These are phyloP conservation scores for Oreotragus oreotragus DNA, from an alignment of 2,113 vertebrate genomes.

Conservation along the genomic window DNA sequence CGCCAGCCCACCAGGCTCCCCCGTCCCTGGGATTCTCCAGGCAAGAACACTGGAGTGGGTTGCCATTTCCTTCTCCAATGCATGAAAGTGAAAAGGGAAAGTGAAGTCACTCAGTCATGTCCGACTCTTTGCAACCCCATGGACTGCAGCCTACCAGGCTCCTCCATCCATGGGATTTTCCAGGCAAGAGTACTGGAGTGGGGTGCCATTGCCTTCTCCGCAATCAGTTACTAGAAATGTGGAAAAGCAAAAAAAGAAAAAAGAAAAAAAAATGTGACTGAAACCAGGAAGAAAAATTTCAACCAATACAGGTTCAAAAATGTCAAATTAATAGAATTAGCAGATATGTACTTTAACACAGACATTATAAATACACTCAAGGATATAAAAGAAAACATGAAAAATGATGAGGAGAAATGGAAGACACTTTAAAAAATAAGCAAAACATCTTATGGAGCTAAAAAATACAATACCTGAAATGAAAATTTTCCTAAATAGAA, in stretches of 20 bases:
- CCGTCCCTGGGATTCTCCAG: no score
- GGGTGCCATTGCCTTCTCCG: no score
- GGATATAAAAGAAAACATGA: neutral
- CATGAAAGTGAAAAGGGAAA: no score
- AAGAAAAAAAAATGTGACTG: neutral
- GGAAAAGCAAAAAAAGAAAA: neutral
- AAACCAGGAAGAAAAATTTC: neutral
- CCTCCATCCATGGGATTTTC: no score
- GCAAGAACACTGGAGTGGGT: no score
- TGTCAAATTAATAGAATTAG: neutral
- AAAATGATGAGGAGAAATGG: neutral
- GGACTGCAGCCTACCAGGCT: no score
- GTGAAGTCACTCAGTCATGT: no score
- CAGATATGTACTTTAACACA: neutral
- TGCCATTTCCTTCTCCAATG: no score
- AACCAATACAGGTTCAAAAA: neutral
- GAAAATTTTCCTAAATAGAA: neutral
- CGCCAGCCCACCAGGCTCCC: no score
- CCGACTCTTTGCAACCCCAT: no score
- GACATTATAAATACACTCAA: neutral
- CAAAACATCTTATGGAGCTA: neutral
- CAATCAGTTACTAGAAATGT: neutral
- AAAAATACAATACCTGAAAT: neutral
- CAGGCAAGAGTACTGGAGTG: no score
- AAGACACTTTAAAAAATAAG: neutral